Conservation (phyloP, 1,140 invertebrate genomes). For the Harpegnathos saltator region DNA sequence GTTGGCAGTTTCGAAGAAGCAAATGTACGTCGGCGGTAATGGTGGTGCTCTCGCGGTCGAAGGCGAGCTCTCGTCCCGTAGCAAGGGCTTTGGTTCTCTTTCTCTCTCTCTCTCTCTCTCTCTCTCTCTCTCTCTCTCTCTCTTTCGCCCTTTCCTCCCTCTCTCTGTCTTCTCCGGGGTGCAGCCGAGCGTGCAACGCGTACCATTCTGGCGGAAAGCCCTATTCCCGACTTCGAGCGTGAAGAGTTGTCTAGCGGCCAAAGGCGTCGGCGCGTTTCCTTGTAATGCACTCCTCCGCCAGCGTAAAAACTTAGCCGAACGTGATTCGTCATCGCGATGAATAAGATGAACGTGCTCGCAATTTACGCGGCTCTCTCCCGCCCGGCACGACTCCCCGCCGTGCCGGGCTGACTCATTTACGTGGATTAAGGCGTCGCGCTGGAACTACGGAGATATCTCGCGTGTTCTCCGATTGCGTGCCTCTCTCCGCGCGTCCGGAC, state of each 20-base stretch:
- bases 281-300: constrained; percentile 20
- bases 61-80: constrained; percentile 24
- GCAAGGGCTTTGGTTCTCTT: constrained; percentile 18
- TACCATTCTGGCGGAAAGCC: constrained; percentile 69
- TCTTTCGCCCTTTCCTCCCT: no score
- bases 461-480: neutral
- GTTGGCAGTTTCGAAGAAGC: constrained; percentile 55
- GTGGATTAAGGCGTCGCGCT: neutral
- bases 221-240: constrained; percentile 41
- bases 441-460: neutral
- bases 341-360: constrained; percentile 47
- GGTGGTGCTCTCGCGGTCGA: constrained; percentile 47
- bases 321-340: constrained; percentile 63
- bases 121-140: no score
- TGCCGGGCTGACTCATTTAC: constrained; percentile 17
- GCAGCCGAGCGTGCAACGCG: constrained; percentile 63
- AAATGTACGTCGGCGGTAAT: constrained; percentile 59
- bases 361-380: constrained; percentile 63
- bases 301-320: constrained; percentile 59
- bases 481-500: no score
- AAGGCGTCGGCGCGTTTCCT: constrained; percentile 65
- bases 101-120: no score
- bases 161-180: neutral
- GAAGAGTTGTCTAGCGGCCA: constrained; percentile 68
- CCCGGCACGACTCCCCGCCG: neutral